These are phyloP conservation scores for Halcyon senegalensis DNA, from an alignment of 2,113 vertebrate genomes.

Conservation along the genomic window DNA sequence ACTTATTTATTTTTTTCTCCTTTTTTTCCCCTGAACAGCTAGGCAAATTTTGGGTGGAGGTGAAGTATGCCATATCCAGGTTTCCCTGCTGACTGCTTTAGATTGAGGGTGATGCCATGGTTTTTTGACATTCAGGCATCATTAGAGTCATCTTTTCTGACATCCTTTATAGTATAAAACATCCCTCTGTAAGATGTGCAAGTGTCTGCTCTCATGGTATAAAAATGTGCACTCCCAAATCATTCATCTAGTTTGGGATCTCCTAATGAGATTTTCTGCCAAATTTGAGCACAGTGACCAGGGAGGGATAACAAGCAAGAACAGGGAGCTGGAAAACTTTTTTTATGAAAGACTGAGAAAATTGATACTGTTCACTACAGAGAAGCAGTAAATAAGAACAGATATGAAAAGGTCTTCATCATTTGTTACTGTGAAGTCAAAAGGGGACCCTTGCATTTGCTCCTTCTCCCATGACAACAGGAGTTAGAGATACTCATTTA, in stretches of 20 bases:
- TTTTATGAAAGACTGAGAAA: not conserved
- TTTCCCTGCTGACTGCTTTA: not conserved
- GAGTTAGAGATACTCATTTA: not conserved
- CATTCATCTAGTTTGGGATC: not conserved
- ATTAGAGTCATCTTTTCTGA: not conserved
- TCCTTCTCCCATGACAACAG: not conserved
- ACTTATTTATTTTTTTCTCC: not conserved
- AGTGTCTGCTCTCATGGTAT: not conserved
- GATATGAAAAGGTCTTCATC: not conserved
- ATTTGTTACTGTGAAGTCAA: not conserved
- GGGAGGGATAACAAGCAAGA: not conserved
- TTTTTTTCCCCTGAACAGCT: not conserved
- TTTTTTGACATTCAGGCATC: not conserved
- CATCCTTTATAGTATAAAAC: not conserved
- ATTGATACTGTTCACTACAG: not conserved
- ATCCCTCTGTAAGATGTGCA: not conserved
- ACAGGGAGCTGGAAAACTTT: not conserved
- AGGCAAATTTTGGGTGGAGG: not conserved
- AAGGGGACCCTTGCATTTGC: not conserved
- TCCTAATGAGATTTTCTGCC: not conserved
- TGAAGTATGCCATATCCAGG: rapidly evolving
- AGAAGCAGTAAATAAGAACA: not conserved
- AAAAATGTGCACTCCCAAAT: not conserved
- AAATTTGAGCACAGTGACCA: not conserved
- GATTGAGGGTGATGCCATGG: not conserved